Percentiles rank a stretch among this genome's conserved stretches.
Evolutionary conservation across 2,797 vertebrate genomes (phyloP).

Genomic region (Rhynchotus rufescens): DNA sequence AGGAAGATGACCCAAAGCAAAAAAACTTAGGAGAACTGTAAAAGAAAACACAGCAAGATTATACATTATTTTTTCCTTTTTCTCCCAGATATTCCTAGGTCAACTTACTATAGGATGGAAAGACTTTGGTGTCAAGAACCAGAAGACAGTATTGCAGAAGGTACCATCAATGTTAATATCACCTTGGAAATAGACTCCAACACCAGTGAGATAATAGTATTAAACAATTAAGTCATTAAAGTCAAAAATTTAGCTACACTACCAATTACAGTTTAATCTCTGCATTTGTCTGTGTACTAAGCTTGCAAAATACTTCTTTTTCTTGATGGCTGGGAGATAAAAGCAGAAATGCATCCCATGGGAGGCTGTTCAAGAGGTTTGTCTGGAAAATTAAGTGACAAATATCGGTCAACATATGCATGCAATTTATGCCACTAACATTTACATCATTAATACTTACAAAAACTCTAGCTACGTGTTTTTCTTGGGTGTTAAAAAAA

Average conservation of each 20-base stretch:
- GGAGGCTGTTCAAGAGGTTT: neutral
- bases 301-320: neutral
- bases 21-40: neutral
- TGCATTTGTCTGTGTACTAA: neutral
- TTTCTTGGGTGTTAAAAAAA: neutral
- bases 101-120: neutral
- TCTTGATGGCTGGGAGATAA: neutral
- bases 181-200: neutral
- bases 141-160: neutral
- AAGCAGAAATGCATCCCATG: conserved; percentile 5
- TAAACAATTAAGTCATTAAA: neutral
- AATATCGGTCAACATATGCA: neutral
- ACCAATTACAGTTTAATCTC: neutral
- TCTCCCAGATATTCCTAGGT: neutral
- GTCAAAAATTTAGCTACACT: neutral
- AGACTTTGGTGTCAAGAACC: neutral
- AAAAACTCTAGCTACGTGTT: neutral
- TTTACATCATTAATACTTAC: neutral
- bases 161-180: neutral
- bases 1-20: neutral
- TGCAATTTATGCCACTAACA: neutral
- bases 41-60: neutral
- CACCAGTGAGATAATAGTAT: neutral
- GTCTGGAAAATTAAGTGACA: neutral
- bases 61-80: neutral